Base-by-base conservation (phyloP, 2,888 invertebrate species). In the Patella ulyssiponensis region DNA sequence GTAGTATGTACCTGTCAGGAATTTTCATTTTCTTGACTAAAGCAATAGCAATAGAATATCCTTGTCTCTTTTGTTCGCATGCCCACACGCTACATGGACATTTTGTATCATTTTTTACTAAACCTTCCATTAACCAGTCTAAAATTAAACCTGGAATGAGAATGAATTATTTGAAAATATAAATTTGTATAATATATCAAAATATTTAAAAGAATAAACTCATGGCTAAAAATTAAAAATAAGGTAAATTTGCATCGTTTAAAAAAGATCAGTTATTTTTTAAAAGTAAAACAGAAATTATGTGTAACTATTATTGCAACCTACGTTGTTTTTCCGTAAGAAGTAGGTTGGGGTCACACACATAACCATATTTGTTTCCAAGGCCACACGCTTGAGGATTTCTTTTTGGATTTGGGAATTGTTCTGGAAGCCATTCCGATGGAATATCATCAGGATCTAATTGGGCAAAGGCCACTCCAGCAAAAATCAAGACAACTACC, bases 261-360 rank as follows among this genome's bases (percentile, higher is more conserved):
- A 44, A 44, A 44, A 44, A 7, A 44, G 5, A 44, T 7, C 9
- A 44, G 5, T 44, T 9, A 44, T 44, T 44, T 44, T 44, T 44
- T 9, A 44, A 44, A 44, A 9, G 44, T 44, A 44, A 44, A 44
- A 44, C 44, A 44, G 44, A 7, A 44, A 44, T 44, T 44, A 44
- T 44, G 44, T 44, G 44, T 44, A 44, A 44, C 44, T 44, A 44
- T 44, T 20, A 58, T 58, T 17, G 15, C 20, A 27, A 23, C 72
- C 69, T 64, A 76, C 76, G 52, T 4, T 73, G 27, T 33, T 73
- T 73, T 3, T 64, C 51, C 1, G 73, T 27, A 15, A 76, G 76
- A 1, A 76, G 33, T 11, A 23, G 64, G 23, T 76, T 71, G n/a
- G 76, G 76, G 54, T 76, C 76, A 69, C 76, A 76, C n/a, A 76